A percentile compares a stretch with the other conserved stretches of the same genome.
phyloP scores from a whole-genome alignment of 2,113 vertebrate genomes.

The Tamias sibiricus region DNA sequence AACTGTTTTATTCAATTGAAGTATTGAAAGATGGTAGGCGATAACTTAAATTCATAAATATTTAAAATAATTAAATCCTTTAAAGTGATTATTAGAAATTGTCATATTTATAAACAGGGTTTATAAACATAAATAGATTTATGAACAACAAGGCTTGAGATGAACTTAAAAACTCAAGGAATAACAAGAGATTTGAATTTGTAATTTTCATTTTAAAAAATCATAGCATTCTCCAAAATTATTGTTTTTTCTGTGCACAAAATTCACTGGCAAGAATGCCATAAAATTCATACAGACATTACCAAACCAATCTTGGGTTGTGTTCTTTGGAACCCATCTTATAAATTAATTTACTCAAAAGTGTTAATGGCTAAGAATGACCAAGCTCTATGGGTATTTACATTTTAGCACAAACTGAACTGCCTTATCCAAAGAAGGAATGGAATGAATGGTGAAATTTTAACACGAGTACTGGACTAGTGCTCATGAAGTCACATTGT shows the following conservation, averaged over 20 bases:
- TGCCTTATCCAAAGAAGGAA: not conserved
- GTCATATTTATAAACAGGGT: not conserved
- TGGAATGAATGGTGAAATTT: not conserved
- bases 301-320: not conserved
- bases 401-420: not conserved
- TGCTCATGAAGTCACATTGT: not conserved
- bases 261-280: not conserved
- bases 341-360: not conserved
- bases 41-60: not conserved
- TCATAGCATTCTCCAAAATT: not conserved
- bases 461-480: not conserved
- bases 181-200: constrained; percentile 12
- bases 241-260: not conserved
- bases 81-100: not conserved
- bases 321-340: not conserved
- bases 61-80: not conserved
- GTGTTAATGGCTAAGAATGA: not conserved
- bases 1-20: not conserved
- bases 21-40: not conserved
- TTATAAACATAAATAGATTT: not conserved
- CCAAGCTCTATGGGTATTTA: not conserved
- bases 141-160: not conserved
- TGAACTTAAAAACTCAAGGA: constrained; percentile 19
- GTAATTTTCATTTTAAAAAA: not conserved
- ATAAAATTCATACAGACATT: not conserved